These are phyloP conservation scores for Polydrusus tereticollis DNA, from an alignment of 2,888 invertebrate genomes.

Conservation along the genomic window DNA sequence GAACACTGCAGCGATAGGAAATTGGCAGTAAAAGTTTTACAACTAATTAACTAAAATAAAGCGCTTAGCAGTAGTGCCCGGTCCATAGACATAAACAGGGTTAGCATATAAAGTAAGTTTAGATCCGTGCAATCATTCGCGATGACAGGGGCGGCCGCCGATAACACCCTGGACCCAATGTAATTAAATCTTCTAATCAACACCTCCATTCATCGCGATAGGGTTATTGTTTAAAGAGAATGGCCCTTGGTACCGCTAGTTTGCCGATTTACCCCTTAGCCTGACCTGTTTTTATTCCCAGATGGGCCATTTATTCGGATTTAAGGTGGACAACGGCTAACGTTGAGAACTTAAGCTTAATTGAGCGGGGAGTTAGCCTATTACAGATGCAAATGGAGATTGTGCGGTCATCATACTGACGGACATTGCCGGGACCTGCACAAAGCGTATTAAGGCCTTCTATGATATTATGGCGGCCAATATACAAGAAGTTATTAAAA, in stretches of 20 bases:
- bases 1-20: constrained; percentile 15
- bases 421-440: constrained; percentile 56
- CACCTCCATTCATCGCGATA: constrained; percentile 65
- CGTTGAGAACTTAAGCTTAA: constrained; percentile 62
- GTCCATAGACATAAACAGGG: constrained; percentile 42
- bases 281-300: constrained; percentile 61
- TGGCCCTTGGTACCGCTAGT: constrained; percentile 53
- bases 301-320: constrained; percentile 67
- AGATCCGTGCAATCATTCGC: constrained; percentile 44
- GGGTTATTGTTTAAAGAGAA: constrained; percentile 57
- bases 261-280: constrained; percentile 57
- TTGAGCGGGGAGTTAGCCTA: constrained; percentile 63
- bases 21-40: constrained; percentile 47
- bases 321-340: constrained; percentile 65
- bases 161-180: constrained; percentile 51
- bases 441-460: constrained; percentile 23
- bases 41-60: constrained; percentile 42
- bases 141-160: constrained; percentile 44
- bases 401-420: constrained; percentile 60
- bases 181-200: constrained; percentile 68
- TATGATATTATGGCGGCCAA: not conserved
- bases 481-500: not conserved
- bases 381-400: constrained; percentile 67
- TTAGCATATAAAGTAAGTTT: constrained; percentile 46
- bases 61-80: constrained; percentile 10